Base-by-base conservation (phyloP, 2,797 vertebrate genomes). In the Tangara arthus region DNA sequence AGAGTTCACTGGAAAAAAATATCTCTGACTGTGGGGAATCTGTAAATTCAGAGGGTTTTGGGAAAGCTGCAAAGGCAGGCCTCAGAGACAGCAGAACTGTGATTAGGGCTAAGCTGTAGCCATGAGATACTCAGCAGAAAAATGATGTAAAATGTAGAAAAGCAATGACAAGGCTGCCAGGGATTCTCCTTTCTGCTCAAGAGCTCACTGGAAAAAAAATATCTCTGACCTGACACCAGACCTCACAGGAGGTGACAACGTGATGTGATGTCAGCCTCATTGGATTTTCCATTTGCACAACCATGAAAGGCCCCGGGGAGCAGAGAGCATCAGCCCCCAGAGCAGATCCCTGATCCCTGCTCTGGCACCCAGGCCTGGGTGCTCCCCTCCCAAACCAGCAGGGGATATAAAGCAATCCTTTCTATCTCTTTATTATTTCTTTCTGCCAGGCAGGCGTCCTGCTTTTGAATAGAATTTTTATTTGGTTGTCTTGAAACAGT, bases 221-320 rank as follows among this genome's bases (percentile, higher is more conserved):
- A 28, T 24, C 65, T 87, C 21, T 57, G 79, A 44, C 50, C 26
- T 35, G 5, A 7, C 37, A 2, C 9, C 15, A 66, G 20, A 12
- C 15, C 52, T 56, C 39, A 0, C 6, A 21, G 80, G 59, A 72
- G 83, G 87, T 89, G 91, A 69, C 79, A 75, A 2, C 11, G 50
- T 14, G 57, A 8, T 46, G 49, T 26, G 63, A 3, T 44, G 71
- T 50, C 85, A 73, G 2, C 93, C 53, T 13, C 28, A 18, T 65
- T 0, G 55, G 53, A 32, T 96, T 94, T 95, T 90, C 92, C 95
- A 71, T 72, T 47, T 42, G 39, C 49, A 8, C 20, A 15, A 77
- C 57, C 70, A 4, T 65, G n/a, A 49, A 76, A 80, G 87, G 88
- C 78, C 52, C 35, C 3, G 27, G 52, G 82, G 35, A 64, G 78